phyloP scores from a whole-genome alignment of 2,113 vertebrate genomes.

The Puntigrus tetrazona region DNA sequence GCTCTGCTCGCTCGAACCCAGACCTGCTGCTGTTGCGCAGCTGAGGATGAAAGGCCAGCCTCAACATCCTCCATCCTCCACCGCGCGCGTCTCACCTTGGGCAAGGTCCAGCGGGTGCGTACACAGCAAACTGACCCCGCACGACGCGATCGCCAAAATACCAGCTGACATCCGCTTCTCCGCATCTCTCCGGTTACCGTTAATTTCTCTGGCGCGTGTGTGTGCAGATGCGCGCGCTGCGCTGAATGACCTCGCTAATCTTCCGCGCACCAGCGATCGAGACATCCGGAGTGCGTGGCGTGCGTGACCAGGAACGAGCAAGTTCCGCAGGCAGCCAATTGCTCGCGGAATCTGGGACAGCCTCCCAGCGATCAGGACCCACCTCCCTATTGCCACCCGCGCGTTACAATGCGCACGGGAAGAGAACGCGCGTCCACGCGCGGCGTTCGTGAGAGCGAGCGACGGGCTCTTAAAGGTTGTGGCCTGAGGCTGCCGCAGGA shows the following conservation, averaged over 20 bases:
- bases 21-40: no score
- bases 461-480: constrained; percentile 14
- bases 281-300: constrained; percentile 39
- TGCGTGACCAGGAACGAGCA: constrained; percentile 23
- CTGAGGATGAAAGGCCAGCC: no score
- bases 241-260: neutral
- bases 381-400: constrained; percentile 32
- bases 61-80: no score
- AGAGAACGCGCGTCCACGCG: neutral
- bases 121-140: constrained; percentile 93
- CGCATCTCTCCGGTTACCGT: constrained; percentile 63
- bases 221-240: neutral
- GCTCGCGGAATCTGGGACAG: constrained; percentile 59
- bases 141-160: constrained; percentile 95
- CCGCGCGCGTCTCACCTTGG: constrained; percentile 81
- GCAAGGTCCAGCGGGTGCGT: constrained; percentile 93
- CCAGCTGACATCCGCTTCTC: constrained; percentile 89
- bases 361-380: constrained; percentile 53
- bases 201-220: neutral
- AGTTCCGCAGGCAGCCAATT: constrained; percentile 68
- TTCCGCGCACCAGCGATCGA: neutral
- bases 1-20: no score
- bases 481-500: rapidly evolving
- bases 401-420: constrained; percentile 31
- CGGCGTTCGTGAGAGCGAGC: neutral